These are phyloP conservation scores for Clunio marinus DNA, from an alignment of 2,888 invertebrate genomes.

Conservation along the genomic window DNA sequence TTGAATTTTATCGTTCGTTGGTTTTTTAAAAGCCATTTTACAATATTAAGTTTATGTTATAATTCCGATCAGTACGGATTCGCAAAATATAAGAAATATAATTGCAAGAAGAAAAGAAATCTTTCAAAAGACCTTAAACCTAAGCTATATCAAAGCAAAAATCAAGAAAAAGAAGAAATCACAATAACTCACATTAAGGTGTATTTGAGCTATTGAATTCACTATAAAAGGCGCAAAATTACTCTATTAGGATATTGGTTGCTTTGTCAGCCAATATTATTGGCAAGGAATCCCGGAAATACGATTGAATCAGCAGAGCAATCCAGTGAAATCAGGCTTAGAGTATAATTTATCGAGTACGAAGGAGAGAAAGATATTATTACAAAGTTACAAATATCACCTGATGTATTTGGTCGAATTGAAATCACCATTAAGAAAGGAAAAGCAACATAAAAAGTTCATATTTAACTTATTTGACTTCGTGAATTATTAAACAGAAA, in stretches of 20 bases:
- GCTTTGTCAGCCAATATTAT: too few relatives aligned
- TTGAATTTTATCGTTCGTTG: constrained; percentile 31
- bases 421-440: not conserved
- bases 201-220: constrained; percentile 5
- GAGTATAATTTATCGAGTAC: not conserved
- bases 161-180: constrained; percentile 9
- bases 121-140: constrained; percentile 12
- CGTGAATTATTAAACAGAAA: not conserved
- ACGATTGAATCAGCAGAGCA: constrained; percentile 26
- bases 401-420: not conserved
- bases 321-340: constrained; percentile 24
- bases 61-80: constrained; percentile 28
- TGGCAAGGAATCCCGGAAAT: constrained; percentile 32
- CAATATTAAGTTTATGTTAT: constrained; percentile 38
- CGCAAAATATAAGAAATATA: constrained; percentile 28
- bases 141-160: constrained; percentile 1
- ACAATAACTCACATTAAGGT: constrained; percentile 19
- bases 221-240: too few relatives aligned
- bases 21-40: constrained; percentile 38
- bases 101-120: constrained; percentile 23
- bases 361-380: not conserved
- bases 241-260: too few relatives aligned
- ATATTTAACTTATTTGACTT: not conserved
- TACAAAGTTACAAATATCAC: not conserved
- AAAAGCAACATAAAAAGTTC: not conserved